Conservation (phyloP, 2,888 invertebrate genomes). For the Tanytarsus gracilentus region DNA sequence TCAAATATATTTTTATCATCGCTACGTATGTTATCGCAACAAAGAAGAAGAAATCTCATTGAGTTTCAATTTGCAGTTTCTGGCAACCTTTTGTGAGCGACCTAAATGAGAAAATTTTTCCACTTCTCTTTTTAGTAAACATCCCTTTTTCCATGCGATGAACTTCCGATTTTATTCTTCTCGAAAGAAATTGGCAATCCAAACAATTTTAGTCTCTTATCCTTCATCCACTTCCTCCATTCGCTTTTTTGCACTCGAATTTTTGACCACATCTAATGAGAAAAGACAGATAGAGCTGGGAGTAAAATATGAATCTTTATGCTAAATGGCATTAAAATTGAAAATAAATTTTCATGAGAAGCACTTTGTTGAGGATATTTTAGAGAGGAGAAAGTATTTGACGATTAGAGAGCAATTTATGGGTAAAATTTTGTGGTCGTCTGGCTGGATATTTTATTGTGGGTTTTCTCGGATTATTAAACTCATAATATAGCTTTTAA, state of each 20-base stretch:
- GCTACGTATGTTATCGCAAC: too few relatives aligned
- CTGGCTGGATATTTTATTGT: too few relatives aligned
- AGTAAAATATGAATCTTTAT: background rate
- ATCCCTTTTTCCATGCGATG: constrained; percentile 1
- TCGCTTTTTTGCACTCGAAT: background rate
- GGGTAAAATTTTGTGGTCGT: too few relatives aligned
- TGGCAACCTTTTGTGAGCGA: background rate
- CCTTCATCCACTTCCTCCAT: background rate
- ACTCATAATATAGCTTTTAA: too few relatives aligned
- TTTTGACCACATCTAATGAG: background rate
- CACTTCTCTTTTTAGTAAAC: background rate
- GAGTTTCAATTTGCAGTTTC: too few relatives aligned
- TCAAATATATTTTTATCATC: too few relatives aligned
- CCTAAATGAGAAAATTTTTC: background rate
- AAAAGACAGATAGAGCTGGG: background rate
- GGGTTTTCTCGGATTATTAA: too few relatives aligned
- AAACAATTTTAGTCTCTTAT: background rate
- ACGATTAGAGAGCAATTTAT: too few relatives aligned
- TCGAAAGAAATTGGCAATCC: background rate
- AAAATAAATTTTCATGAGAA: background rate
- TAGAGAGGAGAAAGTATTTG: too few relatives aligned
- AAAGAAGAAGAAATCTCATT: too few relatives aligned
- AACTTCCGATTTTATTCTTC: background rate
- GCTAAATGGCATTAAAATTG: constrained; percentile 1
- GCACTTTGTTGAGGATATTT: too few relatives aligned